Conservation (phyloP, 2,797 vertebrate species). For the Microctenopoma lineatum region DNA sequence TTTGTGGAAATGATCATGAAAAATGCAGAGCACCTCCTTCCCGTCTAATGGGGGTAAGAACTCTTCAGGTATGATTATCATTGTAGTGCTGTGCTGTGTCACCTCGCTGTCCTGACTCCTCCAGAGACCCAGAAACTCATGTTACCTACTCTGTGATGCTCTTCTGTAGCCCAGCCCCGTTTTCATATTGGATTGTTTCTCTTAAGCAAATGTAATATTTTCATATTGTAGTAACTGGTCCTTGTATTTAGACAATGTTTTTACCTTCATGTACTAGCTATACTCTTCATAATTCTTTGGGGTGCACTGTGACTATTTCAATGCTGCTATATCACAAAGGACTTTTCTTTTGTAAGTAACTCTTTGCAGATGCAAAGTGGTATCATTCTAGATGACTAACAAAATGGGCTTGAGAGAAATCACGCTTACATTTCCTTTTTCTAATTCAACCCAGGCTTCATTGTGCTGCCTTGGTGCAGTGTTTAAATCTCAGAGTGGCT, state of each 20-base stretch:
- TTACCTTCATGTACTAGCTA: constrained; percentile 70
- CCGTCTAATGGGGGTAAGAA: constrained; percentile 61
- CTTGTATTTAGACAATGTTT: constrained; percentile 72
- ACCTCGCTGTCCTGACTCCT: constrained; percentile 38
- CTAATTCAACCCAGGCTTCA: constrained; percentile 48
- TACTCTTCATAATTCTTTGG: constrained; percentile 73
- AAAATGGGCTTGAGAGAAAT: constrained; percentile 43
- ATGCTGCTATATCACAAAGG: constrained; percentile 80
- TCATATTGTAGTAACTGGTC: constrained; percentile 78
- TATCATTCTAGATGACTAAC: constrained; percentile 36
- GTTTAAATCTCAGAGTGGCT: constrained; percentile 53
- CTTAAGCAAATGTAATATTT: constrained; percentile 80
- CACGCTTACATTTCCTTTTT: constrained; percentile 31
- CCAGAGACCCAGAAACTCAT: constrained; percentile 62
- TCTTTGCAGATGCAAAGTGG: constrained; percentile 37
- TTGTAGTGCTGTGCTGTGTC: constrained; percentile 67
- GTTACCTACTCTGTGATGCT: constrained; percentile 63
- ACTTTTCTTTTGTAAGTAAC: constrained; percentile 59
- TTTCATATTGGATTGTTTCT: constrained; percentile 72
- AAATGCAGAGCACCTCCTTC: constrained; percentile 65
- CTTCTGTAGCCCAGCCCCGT: constrained; percentile 47
- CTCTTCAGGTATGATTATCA: constrained; percentile 74
- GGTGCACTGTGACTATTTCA: constrained; percentile 80
- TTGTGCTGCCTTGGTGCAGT: constrained; percentile 48
- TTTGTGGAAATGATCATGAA: constrained; percentile 39